phyloP scores from a whole-genome alignment of 2,888 invertebrate genomes.

The Trichacis sp. region DNA sequence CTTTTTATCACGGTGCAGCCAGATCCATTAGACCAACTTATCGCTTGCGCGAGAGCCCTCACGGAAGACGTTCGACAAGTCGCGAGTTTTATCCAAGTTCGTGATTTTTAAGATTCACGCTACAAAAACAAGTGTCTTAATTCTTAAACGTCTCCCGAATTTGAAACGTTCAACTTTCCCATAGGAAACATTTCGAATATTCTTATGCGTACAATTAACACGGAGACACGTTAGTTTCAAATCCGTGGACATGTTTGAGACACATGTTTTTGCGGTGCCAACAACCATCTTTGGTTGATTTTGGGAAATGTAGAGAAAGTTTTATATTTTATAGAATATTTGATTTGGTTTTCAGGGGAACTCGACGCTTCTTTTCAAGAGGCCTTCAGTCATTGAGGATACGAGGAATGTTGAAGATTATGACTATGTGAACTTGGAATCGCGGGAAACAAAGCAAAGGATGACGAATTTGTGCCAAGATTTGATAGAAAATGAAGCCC shows the following conservation, averaged over 20 bases:
- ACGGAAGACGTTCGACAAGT: slow-evolving; percentile 91
- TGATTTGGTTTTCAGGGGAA: slow-evolving; percentile 78
- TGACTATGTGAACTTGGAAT: slow-evolving; percentile 89
- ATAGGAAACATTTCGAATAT: too few relatives aligned
- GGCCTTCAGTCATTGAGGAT: slow-evolving; percentile 67
- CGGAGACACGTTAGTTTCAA: too few relatives aligned
- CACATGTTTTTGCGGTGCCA: too few relatives aligned
- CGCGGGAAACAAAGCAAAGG: slow-evolving; percentile 78
- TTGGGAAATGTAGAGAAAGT: too few relatives aligned
- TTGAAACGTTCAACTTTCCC: too few relatives aligned
- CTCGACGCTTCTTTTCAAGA: slow-evolving; percentile 83
- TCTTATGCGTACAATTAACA: too few relatives aligned
- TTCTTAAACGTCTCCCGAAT: too few relatives aligned
- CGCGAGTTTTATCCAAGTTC: slow-evolving; percentile 84
- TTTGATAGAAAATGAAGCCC: slow-evolving; percentile 70
- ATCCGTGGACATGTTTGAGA: too few relatives aligned
- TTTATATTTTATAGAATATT: too few relatives aligned
- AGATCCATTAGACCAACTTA: slow-evolving; percentile 89
- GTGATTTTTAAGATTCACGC: neutral
- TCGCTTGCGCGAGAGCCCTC: slow-evolving; percentile 87
- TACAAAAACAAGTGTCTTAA: too few relatives aligned
- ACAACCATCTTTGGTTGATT: too few relatives aligned
- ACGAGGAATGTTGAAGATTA: slow-evolving; percentile 83
- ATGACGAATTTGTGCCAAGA: slow-evolving; percentile 81
- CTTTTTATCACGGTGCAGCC: slow-evolving; percentile 67